Evolutionary conservation across 64 coral and sea anemone genomes (phyloP).

Genomic region (Pachyseris speciosa): DNA sequence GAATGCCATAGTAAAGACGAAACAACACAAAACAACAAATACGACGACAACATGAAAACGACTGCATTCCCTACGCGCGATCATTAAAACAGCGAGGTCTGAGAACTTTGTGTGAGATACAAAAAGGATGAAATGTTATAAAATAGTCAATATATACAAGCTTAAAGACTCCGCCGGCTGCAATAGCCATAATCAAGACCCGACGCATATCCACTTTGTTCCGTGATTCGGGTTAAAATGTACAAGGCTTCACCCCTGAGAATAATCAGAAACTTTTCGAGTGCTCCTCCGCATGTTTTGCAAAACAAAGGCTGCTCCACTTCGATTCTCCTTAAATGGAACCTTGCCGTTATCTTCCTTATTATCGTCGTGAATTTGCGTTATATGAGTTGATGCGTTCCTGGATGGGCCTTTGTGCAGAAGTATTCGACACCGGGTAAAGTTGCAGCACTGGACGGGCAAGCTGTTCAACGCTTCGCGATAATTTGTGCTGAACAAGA

Average conservation of each 20-base stretch:
- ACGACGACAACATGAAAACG: no score
- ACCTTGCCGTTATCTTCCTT: background rate
- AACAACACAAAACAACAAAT: no score
- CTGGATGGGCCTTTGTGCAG: background rate
- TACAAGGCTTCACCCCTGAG: background rate
- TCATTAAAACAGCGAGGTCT: no score
- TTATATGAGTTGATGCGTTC: background rate
- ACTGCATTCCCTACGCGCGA: no score
- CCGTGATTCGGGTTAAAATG: no score
- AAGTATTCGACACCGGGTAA: background rate
- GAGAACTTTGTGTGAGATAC: no score
- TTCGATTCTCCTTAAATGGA: background rate
- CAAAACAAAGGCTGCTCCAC: background rate
- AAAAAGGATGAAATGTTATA: no score
- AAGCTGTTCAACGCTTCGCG: slow-evolving; percentile 1
- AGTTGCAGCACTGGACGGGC: background rate
- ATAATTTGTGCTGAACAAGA: slow-evolving; percentile 26
- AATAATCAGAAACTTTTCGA: background rate
- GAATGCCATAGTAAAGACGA: no score
- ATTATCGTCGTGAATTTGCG: background rate
- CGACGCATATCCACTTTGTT: no score
- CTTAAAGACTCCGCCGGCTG: no score
- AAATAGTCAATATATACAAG: no score
- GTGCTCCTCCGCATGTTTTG: background rate
- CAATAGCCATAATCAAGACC: no score